Evolutionary conservation across 2,888 invertebrate species (phyloP), one percentile per base, ranked within the genome.

Genomic region (Dorcus hopei): DNA sequence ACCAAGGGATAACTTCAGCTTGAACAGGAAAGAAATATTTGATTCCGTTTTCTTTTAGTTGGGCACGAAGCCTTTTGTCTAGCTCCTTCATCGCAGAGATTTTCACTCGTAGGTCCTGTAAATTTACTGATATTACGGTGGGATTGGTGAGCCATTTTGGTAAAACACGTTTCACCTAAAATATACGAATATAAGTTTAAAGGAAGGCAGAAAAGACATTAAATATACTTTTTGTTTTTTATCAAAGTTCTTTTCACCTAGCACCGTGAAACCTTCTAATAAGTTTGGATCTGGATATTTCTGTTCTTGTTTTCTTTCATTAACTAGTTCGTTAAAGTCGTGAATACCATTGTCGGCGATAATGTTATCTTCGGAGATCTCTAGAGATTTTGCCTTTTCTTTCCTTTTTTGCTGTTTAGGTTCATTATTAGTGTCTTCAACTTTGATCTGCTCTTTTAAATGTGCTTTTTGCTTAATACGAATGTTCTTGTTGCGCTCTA

Each of bases 131-230:
- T 57, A 97, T 85, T 50, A 89, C 78, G 43, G 85, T 85, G 3
- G 97, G 93, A 73, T 91, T 83, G 1, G 90, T 85, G 39, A 97
- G 77, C 97, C 97, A 97, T 64, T 88, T 82, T 1, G 97, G 96
- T 48, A 97, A 79, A 5, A 93, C 86, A 75, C 93, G 81, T 71
- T 88, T 85, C 0, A 92, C 87, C 87, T 87, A 67, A 70, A 78
- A 67, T 81, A 63, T 62, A 50, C n/a, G 41, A 16, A 23, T 54
- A 49, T 14, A 9, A 11, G 42, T 14, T 47, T 33, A 19, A 19
- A 26, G 9, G 23, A 9, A 47, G 40, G 9, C 45, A 52, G 7
- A 56, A 40, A 50, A 7, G 16, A 61, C 54, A 8, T 49, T 19
- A 43, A 48, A 65, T 57, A 62, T 66, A 83, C 85, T 74, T 84